These are phyloP conservation scores for Monoplex corrugatus DNA, from an alignment of 2,888 invertebrate species.

Conservation along the genomic window DNA sequence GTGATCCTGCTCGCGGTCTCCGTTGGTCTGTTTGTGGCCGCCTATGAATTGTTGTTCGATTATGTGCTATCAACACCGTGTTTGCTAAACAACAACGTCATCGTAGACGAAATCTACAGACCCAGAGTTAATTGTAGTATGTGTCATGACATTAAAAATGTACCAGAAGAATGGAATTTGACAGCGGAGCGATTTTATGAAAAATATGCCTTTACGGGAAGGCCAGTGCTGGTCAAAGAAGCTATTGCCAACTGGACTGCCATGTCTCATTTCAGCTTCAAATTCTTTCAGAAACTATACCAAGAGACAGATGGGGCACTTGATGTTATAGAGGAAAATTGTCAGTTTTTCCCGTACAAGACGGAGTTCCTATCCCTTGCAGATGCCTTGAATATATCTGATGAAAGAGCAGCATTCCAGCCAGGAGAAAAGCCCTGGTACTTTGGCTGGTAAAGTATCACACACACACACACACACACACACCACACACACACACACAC, in stretches of 20 bases:
- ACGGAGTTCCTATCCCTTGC: constrained; percentile 90
- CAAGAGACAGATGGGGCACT: constrained; percentile 81
- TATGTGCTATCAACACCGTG: constrained; percentile 58
- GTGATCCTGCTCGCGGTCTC: constrained; percentile 46
- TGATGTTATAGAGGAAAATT: constrained; percentile 83
- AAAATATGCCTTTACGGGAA: constrained; percentile 88
- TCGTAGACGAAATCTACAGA: constrained; percentile 84
- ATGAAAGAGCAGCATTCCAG: constrained; percentile 86
- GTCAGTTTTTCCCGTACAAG: constrained; percentile 96
- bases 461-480: neutral
- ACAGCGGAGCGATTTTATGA: constrained; percentile 87
- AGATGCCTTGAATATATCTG: constrained; percentile 92
- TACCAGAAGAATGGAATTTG: constrained; percentile 87
- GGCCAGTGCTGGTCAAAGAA: constrained; percentile 93
- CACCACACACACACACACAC: neutral
- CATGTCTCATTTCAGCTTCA: constrained; percentile 88
- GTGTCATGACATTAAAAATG: constrained; percentile 86
- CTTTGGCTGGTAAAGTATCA: constrained; percentile 85
- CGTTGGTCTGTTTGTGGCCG: constrained; percentile 43
- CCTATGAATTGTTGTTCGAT: constrained; percentile 50
- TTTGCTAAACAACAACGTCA: constrained; percentile 62
- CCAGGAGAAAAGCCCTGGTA: constrained; percentile 87
- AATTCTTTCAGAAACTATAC: constrained; percentile 90
- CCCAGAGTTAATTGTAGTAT: constrained; percentile 91
- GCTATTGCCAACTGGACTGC: constrained; percentile 92